Base-by-base conservation (phyloP, 2,888 invertebrate genomes). In the Xanthia icteritia region DNA sequence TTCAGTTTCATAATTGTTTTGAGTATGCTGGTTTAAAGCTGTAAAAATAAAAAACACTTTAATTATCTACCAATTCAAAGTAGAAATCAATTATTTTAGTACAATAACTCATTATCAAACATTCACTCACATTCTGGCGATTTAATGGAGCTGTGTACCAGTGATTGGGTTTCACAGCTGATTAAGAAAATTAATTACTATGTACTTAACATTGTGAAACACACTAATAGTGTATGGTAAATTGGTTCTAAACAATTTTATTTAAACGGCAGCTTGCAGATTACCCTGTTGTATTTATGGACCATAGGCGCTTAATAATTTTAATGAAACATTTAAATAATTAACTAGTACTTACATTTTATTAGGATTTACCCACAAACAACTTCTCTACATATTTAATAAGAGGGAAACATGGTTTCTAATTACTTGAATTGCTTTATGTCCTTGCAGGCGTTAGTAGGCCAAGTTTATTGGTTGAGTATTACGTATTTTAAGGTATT, bases 311-410 rank as follows among this genome's bases (percentile, higher is more conserved):
- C 36, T 48, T 15, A 13, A 11, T 48, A 5, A 31, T 63, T 39
- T 31, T 5, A 31, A 42, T 39, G 11, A 11, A 31, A 27, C 13
- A 15, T 61, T 20, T n/a, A 56, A 11, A 20, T 36, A 36, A 39
- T 20, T 61, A 8, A 17, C 3, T 20, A n/a, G 20, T 42, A 60
- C 76, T 66, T 66, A 60, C 58, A 42, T 31, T 60, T 8, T 51
- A 60, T 20, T 66, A 48, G 1, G 13, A 58, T 66, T 42, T 63
- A 27, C 54, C 54, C 66, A 77, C 67, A 69, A 48, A 27, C 17
- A 0, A 36, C 9, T 65, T 71, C 51, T 67, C 17, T 78, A 45
- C 48, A 58, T 78, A 77, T 64, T 51, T 77, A 77, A 48, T 69
- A 77, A 20, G 8, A 61, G 17, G 9, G n/a, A 78, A 63, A 63